These are phyloP conservation scores for Aspidoscelis tigris DNA, from an alignment of 2,113 vertebrate genomes.

Conservation along the genomic window DNA sequence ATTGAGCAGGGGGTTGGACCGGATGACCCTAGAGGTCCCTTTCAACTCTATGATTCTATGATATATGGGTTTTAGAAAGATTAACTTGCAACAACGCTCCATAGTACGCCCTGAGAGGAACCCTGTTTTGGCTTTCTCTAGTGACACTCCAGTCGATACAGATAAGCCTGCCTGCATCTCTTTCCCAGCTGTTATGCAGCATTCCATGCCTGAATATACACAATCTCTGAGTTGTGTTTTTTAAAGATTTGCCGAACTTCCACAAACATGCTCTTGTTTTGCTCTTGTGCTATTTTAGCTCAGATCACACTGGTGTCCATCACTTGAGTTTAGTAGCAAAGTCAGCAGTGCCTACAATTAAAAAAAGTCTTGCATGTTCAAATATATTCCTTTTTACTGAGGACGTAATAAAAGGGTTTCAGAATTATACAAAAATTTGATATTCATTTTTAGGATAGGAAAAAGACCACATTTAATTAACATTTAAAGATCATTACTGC, in stretches of 20 bases:
- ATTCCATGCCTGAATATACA: too few species aligned
- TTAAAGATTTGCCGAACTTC: not conserved
- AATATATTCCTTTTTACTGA: not conserved
- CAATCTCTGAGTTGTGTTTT: not conserved
- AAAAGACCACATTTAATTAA: slow-evolving; percentile 16
- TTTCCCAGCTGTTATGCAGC: too few species aligned
- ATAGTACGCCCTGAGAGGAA: too few species aligned
- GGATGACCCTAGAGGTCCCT: too few species aligned
- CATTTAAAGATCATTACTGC: not conserved
- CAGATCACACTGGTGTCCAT: too few species aligned
- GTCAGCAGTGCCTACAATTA: not conserved
- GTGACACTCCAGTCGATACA: too few species aligned
- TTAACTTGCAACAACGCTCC: too few species aligned
- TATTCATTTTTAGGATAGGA: not conserved
- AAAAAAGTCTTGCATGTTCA: not conserved
- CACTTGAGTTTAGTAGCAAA: not conserved
- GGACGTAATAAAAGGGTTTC: not conserved
- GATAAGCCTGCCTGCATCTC: too few species aligned
- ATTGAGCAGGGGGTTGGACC: too few species aligned
- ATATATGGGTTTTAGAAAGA: too few species aligned
- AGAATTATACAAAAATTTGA: not conserved
- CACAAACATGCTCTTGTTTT: not conserved
- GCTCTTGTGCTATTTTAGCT: not conserved
- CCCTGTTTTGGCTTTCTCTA: too few species aligned
- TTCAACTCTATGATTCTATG: too few species aligned